Evolutionary conservation across 2,797 vertebrate species (phyloP).

Genomic region (Apogon talboti): DNA sequence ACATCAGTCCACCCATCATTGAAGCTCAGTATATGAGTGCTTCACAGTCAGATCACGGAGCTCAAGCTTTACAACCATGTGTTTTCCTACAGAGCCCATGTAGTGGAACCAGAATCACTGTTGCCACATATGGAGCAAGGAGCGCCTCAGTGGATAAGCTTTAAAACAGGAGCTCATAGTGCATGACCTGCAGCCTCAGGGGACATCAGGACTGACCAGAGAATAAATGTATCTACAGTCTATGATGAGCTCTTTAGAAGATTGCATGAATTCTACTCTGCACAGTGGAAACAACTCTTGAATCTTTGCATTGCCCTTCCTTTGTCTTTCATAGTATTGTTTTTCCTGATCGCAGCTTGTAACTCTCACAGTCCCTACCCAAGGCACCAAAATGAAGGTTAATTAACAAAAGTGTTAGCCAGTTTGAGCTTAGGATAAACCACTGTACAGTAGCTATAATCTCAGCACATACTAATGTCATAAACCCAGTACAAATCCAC

Average conservation of each 20-base stretch:
- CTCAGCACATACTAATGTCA: neutral
- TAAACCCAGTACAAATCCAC: neutral
- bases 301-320: slow-evolving; percentile 7
- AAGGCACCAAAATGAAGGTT: neutral
- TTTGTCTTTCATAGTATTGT: neutral
- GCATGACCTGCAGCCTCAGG: slow-evolving; percentile 31
- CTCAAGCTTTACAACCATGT: slow-evolving; percentile 31
- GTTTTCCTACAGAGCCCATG: slow-evolving; percentile 53
- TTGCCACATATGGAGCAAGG: slow-evolving; percentile 41
- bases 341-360: neutral
- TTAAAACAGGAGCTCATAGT: slow-evolving; percentile 56
- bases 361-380: neutral
- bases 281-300: neutral
- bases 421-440: neutral
- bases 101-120: slow-evolving; percentile 67
- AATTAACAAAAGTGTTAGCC: neutral
- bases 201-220: slow-evolving; percentile 45
- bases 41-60: slow-evolving; percentile 53
- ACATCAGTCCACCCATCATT: slow-evolving; percentile 36
- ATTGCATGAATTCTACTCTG: neutral
- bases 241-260: slow-evolving; percentile 6
- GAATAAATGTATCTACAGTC: slow-evolving; percentile 40
- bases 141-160: slow-evolving; percentile 50
- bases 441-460: neutral
- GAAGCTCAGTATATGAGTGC: slow-evolving; percentile 36